Evolutionary conservation across 2,113 vertebrate genomes (phyloP).

Genomic region (Eurypyga helias): DNA sequence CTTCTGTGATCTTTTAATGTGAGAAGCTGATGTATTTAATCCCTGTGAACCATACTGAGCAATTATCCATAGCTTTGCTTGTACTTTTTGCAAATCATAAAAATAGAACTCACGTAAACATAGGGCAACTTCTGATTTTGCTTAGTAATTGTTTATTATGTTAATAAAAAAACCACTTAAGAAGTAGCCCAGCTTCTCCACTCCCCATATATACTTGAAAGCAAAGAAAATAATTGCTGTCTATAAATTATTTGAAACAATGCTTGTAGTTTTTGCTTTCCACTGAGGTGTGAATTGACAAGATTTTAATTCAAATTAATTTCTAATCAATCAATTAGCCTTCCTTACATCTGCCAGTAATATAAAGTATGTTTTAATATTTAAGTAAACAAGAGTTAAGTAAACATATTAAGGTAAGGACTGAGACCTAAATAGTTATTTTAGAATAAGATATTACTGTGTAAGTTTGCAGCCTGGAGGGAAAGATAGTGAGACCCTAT

Average conservation of each 20-base stretch:
- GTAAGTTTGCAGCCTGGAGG: not conserved
- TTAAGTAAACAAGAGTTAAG: not conserved
- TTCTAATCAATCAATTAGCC: not conserved
- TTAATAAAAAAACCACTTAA: not conserved
- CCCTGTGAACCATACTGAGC: not conserved
- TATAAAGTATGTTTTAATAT: not conserved
- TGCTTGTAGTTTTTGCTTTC: not conserved
- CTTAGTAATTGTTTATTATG: not conserved
- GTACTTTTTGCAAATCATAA: slow-evolving; percentile 35
- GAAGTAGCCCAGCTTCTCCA: not conserved
- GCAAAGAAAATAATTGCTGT: not conserved
- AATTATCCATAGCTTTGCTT: slow-evolving; percentile 45
- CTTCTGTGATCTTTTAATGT: slow-evolving; percentile 31
- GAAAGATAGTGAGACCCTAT: not conserved
- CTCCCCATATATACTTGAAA: not conserved
- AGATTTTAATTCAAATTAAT: not conserved
- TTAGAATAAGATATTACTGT: not conserved
- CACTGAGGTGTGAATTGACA: not conserved
- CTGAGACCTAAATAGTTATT: not conserved
- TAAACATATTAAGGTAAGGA: not conserved
- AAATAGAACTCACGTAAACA: slow-evolving; percentile 51
- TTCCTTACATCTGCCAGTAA: not conserved
- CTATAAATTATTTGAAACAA: not conserved
- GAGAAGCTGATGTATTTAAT: slow-evolving; percentile 22
- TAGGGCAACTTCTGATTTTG: not conserved